phyloP scores from a whole-genome alignment of 1,140 invertebrate genomes.

The Nautilus pompilius region DNA sequence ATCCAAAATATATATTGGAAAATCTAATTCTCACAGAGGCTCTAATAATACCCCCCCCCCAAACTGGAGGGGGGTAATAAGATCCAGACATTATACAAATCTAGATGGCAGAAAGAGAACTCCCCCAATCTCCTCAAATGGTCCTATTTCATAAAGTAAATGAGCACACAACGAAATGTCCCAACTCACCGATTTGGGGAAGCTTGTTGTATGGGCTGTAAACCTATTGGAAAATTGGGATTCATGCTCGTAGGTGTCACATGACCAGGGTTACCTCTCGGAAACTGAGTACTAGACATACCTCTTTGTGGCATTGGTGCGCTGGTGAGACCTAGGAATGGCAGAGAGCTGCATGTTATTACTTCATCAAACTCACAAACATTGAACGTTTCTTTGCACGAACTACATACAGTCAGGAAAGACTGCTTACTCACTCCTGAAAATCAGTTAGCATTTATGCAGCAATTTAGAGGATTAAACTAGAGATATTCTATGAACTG shows the following conservation, averaged over 20 bases:
- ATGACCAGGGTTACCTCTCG: conserved; percentile 37
- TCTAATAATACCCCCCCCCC: no score
- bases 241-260: conserved; percentile 54
- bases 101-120: no score
- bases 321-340: conserved; percentile 14
- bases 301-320: conserved; percentile 24
- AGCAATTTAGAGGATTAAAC: neutral
- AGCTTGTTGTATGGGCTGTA: conserved; percentile 48
- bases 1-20: no score
- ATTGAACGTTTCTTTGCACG: neutral
- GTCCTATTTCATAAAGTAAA: no score
- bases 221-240: conserved; percentile 40
- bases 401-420: neutral
- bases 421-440: neutral
- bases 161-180: neutral
- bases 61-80: no score
- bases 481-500: neutral
- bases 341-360: neutral
- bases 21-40: no score
- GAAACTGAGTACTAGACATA: conserved; percentile 34
- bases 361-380: neutral
- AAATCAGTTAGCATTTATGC: neutral
- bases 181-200: conserved; percentile 51
- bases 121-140: no score
- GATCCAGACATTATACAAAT: no score